Base-by-base conservation (phyloP, 2,888 invertebrate genomes). In the Hylaea fasciaria region DNA sequence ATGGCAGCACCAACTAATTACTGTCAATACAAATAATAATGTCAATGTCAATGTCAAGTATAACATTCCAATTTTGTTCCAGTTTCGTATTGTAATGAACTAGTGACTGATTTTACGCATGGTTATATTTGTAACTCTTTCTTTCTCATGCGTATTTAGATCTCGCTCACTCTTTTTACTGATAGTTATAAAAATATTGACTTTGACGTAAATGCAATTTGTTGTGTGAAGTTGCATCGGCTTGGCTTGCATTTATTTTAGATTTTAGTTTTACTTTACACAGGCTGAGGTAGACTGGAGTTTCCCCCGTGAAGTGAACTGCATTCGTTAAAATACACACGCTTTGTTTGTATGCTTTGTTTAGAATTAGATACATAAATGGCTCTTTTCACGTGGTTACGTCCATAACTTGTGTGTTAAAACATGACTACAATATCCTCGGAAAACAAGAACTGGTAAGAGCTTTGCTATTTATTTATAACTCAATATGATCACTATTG, bases 291-390 rank as follows among this genome's bases (percentile, higher is more conserved):
- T n/a, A n/a, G n/a, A n/a, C n/a, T n/a, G n/a, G 17, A 17, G 37
- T 17, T 11, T 43, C 17, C 43, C 43, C 17, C 37, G 14, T 47
- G 51, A 55, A 55, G 44, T 62, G 45, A 48, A 55, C 51, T 62
- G 57, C 62, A 66, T 45, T 57, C 50, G 55, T 43, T 57, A 29
- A n/a, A 59, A 41, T 65, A 45, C 39, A 53, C 52, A 62, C 69
- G 66, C 71, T 68, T 68, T 69, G 69, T 68, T 68, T 63, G 66
- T 39, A 54, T 39, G 37, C 48, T 66, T 71, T 71, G 69, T 69
- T 64, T 65, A 46, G 45, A 49, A 39, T 63, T 57, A 55, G 51
- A 57, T 41, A 50, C 40, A 22, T 35, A 35, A 32, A 35, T 48
- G 37, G 14, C 32, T 35, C 16, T 37, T 12, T 13, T 28, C 28